Evolutionary conservation across 1,140 invertebrate species (phyloP).

Genomic region (Drosophila cardini): DNA sequence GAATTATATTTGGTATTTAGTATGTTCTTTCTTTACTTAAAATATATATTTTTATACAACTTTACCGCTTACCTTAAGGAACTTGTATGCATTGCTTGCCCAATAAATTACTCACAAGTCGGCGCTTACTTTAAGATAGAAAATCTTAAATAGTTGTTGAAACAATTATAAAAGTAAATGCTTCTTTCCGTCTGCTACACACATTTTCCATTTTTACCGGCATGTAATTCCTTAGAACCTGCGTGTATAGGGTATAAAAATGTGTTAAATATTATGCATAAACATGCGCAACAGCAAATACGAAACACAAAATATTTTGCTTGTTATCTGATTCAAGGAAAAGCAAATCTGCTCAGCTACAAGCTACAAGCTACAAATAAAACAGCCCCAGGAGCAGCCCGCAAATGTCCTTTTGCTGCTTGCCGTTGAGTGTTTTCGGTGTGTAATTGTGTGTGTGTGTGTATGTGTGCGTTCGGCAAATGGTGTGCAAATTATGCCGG

Average conservation of each 20-base stretch:
- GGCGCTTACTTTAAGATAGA: no score
- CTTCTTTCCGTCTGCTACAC: neutral
- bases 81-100: no score
- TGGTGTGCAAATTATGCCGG: constrained; percentile 77
- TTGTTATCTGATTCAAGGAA: constrained; percentile 49
- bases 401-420: constrained; percentile 47
- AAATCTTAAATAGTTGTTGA: neutral
- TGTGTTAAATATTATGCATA: constrained; percentile 61
- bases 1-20: no score
- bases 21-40: no score
- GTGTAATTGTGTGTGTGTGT: no score
- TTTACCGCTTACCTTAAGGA: no score
- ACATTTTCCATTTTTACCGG: neutral
- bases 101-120: no score
- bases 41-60: no score
- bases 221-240: neutral
- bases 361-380: constrained; percentile 25
- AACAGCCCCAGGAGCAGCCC: constrained; percentile 26
- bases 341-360: constrained; percentile 39
- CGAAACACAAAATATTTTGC: constrained; percentile 45
- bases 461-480: constrained; percentile 55
- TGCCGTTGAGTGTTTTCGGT: constrained; percentile 30
- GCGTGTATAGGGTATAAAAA: constrained; percentile 16
- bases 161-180: neutral
- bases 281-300: constrained; percentile 56